A percentile compares a stretch with the other conserved stretches of the same genome.
phyloP scores from a whole-genome alignment of 2,888 invertebrate species.

The Branchellion lobata region DNA sequence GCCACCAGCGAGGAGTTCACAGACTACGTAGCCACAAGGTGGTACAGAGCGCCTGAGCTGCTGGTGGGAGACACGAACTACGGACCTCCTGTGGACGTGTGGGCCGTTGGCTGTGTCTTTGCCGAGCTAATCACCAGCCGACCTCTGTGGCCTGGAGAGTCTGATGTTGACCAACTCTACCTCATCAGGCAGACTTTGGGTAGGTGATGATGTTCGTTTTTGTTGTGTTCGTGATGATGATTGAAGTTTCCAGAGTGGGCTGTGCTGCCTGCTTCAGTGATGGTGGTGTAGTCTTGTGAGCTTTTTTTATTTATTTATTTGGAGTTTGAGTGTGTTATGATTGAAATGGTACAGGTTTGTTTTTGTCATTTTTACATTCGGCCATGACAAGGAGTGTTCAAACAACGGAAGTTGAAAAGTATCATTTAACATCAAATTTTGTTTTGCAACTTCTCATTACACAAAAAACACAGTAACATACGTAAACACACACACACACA shows the following conservation, averaged over 20 bases:
- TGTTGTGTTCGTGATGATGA: background rate
- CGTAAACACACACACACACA: too few species aligned
- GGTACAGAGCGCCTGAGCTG: slow-evolving; percentile 96
- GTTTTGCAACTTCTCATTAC: too few species aligned
- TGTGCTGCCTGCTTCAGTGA: too few species aligned
- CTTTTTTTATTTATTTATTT: background rate
- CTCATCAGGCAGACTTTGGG: slow-evolving; percentile 88
- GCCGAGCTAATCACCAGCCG: slow-evolving; percentile 64
- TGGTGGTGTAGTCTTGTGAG: background rate
- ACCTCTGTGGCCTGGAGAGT: slow-evolving; percentile 87
- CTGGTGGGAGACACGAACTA: slow-evolving; percentile 86
- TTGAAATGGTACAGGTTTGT: too few species aligned
- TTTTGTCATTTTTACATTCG: too few species aligned
- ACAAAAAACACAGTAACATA: too few species aligned
- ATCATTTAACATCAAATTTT: too few species aligned
- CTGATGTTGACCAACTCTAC: slow-evolving; percentile 95
- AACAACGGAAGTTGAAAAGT: too few species aligned
- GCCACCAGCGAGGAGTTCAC: slow-evolving; percentile 96
- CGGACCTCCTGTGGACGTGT: slow-evolving; percentile 83
- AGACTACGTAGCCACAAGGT: slow-evolving; percentile 97
- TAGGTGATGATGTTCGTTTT: slow-evolving; percentile 54
- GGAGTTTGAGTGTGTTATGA: slow-evolving; percentile 45
- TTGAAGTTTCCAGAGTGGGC: too few species aligned
- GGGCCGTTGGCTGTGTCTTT: slow-evolving; percentile 81
- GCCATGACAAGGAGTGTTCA: too few species aligned